phyloP scores from a whole-genome alignment of 2,797 vertebrate species.

The Sebastes oblongus region DNA sequence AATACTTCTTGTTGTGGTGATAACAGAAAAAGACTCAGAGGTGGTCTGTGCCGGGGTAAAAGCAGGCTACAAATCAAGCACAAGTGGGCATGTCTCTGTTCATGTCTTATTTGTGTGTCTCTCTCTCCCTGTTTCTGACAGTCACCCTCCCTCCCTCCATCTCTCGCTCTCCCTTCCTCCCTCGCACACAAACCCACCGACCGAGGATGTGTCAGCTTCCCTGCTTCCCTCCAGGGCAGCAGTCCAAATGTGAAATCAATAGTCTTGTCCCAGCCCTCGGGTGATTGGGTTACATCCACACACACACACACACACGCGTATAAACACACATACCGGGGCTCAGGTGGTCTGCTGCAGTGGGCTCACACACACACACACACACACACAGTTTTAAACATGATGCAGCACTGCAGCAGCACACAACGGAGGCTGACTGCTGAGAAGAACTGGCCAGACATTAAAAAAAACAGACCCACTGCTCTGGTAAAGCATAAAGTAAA shows the following conservation, averaged over 20 bases:
- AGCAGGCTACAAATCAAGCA: background rate
- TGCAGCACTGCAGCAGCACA: constrained; percentile 66
- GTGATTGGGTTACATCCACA: constrained; percentile 57
- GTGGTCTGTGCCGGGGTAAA: background rate
- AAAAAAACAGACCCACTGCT: background rate
- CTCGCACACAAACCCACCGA: background rate
- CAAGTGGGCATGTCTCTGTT: background rate
- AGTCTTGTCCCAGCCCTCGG: constrained; percentile 60
- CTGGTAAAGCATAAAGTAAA: background rate
- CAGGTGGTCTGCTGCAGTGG: background rate
- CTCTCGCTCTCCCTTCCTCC: background rate
- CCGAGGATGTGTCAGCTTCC: constrained; percentile 52
- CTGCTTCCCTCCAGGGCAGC: constrained; percentile 40
- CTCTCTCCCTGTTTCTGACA: background rate
- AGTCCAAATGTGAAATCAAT: constrained; percentile 72
- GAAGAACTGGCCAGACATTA: background rate
- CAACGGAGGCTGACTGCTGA: constrained; percentile 1
- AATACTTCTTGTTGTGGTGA: background rate
- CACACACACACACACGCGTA: background rate
- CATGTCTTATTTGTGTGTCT: background rate
- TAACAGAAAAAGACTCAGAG: background rate
- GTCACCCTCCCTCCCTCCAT: background rate
- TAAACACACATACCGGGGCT: background rate
- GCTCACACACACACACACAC: background rate
- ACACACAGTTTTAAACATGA: constrained; percentile 42